These are phyloP conservation scores for Phaethon lepturus DNA, from an alignment of 2,113 vertebrate genomes.

Conservation along the genomic window DNA sequence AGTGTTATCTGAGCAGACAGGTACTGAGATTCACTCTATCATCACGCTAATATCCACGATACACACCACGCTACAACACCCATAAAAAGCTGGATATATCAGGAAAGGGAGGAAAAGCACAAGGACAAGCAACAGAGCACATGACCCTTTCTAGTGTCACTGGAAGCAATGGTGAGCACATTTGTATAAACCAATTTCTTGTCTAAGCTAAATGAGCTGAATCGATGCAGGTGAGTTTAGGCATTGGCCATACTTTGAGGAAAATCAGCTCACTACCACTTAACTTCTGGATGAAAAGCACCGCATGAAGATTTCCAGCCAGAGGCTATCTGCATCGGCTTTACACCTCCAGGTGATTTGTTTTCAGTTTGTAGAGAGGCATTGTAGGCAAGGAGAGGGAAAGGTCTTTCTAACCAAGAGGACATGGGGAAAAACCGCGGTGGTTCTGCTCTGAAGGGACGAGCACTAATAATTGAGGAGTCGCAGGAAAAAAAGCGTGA, in stretches of 20 bases:
- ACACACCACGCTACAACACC: accelerated
- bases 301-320: neutral
- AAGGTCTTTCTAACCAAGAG: neutral
- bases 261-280: neutral
- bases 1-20: neutral
- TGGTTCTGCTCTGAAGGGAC: neutral
- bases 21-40: neutral
- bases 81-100: neutral
- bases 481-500: neutral
- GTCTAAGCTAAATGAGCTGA: neutral
- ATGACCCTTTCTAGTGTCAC: neutral
- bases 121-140: neutral
- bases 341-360: neutral
- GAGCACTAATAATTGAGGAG: neutral
- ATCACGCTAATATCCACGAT: neutral
- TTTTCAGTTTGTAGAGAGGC: neutral
- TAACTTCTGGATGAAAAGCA: neutral
- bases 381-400: neutral
- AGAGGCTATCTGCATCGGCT: neutral
- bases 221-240: neutral
- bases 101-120: neutral
- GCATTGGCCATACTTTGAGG: neutral
- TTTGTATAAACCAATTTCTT: neutral
- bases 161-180: neutral
- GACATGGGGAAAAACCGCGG: accelerated